phyloP scores from a whole-genome alignment of 2,888 invertebrate genomes.

The Leptopilina myrica region DNA sequence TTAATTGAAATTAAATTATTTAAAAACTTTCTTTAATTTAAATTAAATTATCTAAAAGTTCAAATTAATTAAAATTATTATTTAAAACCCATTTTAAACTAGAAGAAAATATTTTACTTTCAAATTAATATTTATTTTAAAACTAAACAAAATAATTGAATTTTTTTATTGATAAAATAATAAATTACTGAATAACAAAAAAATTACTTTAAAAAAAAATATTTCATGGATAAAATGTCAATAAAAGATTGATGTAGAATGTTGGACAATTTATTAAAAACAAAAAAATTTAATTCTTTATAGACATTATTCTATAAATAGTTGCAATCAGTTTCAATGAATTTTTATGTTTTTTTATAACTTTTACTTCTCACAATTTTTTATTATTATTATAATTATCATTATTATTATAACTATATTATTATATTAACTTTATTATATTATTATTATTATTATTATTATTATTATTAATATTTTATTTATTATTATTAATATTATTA shows the following conservation, averaged over 20 bases:
- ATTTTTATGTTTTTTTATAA: slow-evolving; percentile 5
- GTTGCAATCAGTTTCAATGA: background rate
- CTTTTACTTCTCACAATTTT: slow-evolving; percentile 1
- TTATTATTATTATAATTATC: background rate
- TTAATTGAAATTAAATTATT: no score
- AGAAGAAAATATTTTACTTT: no score
- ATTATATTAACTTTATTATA: background rate
- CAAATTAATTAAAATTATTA: no score
- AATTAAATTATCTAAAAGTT: no score
- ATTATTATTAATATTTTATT: background rate
- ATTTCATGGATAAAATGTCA: background rate
- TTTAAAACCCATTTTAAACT: no score
- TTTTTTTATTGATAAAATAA: no score
- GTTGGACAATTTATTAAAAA: slow-evolving; percentile 34
- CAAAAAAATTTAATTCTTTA: slow-evolving; percentile 24
- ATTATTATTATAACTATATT: background rate
- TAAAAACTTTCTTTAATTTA: no score
- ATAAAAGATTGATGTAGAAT: slow-evolving; percentile 9
- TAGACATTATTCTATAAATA: slow-evolving; percentile 17
- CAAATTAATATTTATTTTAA: background rate
- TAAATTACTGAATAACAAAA: no score
- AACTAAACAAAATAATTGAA: background rate
- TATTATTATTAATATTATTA: slow-evolving; percentile 1
- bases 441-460: slow-evolving; percentile 9
- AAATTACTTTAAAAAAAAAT: no score